Conservation (phyloP, 2,113 vertebrate genomes). For the Cisticola juncidis region DNA sequence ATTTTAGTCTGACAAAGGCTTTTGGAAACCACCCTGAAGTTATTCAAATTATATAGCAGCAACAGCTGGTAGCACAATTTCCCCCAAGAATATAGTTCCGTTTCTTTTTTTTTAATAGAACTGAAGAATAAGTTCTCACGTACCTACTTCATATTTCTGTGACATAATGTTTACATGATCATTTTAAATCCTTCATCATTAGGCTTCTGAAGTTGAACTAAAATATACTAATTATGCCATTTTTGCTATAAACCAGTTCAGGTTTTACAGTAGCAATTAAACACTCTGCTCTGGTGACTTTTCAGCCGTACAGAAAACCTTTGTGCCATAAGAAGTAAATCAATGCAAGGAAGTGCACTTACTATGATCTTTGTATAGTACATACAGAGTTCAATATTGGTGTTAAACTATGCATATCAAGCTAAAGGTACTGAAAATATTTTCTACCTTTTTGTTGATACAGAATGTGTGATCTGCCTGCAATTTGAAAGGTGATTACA, state of each 20-base stretch:
- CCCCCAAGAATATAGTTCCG: neutral
- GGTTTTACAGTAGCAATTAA: neutral
- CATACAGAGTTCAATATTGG: constrained; percentile 44
- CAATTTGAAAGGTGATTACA: neutral
- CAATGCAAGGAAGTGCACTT: constrained; percentile 65
- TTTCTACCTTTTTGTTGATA: constrained; percentile 52
- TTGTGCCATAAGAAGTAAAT: constrained; percentile 7
- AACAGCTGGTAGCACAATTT: neutral
- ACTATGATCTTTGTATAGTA: constrained; percentile 47
- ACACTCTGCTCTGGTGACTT: neutral
- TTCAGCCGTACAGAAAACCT: constrained; percentile 41
- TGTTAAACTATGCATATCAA: constrained; percentile 49
- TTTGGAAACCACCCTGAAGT: neutral
- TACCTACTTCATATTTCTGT: neutral
- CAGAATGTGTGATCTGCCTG: constrained; percentile 4
- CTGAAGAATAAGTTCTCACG: neutral
- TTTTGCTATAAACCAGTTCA: constrained; percentile 12
- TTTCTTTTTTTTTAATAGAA: neutral
- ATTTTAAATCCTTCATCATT: neutral
- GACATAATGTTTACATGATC: neutral
- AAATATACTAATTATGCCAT: neutral
- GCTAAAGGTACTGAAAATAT: constrained; percentile 37
- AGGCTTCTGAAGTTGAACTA: neutral
- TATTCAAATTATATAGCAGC: neutral
- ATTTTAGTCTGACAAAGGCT: neutral